Evolutionary conservation across 1,140 invertebrate species (phyloP).

Genomic region (Bombus impatiens): DNA sequence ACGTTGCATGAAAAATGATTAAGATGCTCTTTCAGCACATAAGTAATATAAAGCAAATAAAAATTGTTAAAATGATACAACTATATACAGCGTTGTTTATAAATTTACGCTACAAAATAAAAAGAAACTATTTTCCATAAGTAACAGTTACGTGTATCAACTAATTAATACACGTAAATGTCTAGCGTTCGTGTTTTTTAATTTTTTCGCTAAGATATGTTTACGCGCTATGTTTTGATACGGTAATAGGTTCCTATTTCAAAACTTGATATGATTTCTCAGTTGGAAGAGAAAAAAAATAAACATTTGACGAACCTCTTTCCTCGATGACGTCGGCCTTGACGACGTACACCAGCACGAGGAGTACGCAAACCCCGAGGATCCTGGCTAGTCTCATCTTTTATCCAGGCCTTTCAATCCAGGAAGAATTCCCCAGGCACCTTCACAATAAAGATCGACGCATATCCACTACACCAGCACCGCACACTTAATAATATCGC

Average conservation of each 20-base stretch:
- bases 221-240: not conserved
- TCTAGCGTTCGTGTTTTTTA: no score
- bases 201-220: not conserved
- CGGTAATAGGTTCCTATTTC: not conserved
- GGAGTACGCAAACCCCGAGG: conserved; percentile 68
- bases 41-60: not conserved
- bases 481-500: conserved; percentile 55
- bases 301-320: conserved; percentile 73
- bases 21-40: no score
- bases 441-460: conserved; percentile 70
- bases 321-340: conserved; percentile 77
- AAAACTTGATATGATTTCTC: not conserved
- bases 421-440: conserved; percentile 61
- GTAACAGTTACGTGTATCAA: not conserved
- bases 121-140: not conserved
- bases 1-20: not conserved
- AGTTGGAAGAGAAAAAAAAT: not conserved
- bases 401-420: conserved; percentile 66
- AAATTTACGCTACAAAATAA: not conserved
- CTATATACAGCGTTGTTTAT: not conserved
- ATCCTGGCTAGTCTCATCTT: conserved; percentile 72
- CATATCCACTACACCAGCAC: conserved; percentile 74
- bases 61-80: not conserved
- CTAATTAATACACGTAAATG: not conserved
- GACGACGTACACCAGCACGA: conserved; percentile 65